Evolutionary conservation across 1,140 invertebrate genomes (phyloP), one percentile per base, ranked within the genome.

Genomic region (Pseudoatta argentina): DNA sequence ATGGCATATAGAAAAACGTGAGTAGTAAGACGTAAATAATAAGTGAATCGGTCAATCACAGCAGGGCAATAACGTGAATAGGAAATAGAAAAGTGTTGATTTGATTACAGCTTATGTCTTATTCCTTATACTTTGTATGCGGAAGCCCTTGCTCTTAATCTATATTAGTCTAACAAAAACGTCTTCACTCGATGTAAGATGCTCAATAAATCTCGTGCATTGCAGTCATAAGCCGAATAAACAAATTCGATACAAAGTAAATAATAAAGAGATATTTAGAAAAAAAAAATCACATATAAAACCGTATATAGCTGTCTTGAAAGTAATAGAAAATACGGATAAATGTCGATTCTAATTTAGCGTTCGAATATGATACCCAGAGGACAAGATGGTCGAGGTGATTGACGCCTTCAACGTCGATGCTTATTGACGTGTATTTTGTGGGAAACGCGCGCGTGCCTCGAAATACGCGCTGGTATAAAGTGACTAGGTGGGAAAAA

Each of bases 271-370:
- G 18, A 78, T 24, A 21, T 39, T 27, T 39, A 27, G 1, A 34
- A 1, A 44, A 44, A 44, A 10, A 44, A 44, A 8, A 44, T 44
- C 34, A 39, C 34, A 8, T 12, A 44, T 86, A 85, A 57, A 73
- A 87, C 76, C 51, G 18, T n/a, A 55, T 21, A 34, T n/a, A 53
- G 78, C 2, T 69, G n/a, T 8, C 16, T 21, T 39, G 44, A 12
- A 24, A 59, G 69, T 12, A 44, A 77, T 57, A 63, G 18, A 24
- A 21, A 48, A 8, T 7, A 24, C 1, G 1, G 21, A 55, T 59
- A 67, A 86, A 86, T 59, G n/a, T 14, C 59, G 87, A 83, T 76
- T 87, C 44, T 53, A 57, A 79, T 86, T 86, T 67, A 57, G 21
- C 69, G 21, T 10, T 24, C 16, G 18, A 16, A 12, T n/a, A n/a